Base-by-base conservation (phyloP, 2,888 invertebrate genomes). In the Spisula solida region DNA sequence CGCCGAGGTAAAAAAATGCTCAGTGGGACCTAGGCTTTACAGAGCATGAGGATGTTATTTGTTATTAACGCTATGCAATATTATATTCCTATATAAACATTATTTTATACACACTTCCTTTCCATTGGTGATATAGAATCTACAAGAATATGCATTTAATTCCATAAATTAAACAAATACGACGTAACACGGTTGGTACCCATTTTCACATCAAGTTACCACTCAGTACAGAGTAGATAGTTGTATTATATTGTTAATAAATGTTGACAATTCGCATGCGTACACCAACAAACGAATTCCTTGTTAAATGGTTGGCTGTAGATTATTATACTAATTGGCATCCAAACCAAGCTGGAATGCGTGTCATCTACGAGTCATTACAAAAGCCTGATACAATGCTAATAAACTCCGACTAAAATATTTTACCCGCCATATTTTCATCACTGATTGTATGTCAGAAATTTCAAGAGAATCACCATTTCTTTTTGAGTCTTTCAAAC, bases 381-480 rank as follows among this genome's bases (percentile, higher is more conserved):
- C 25, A 31, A 34, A 75, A 75, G 14, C 18, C 8, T 18, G 31
- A 14, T 75, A 75, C 34, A 34, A 75, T 75, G 25, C 60, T 10
- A 66, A 25, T 66, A 66, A 25, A 66, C 25, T 25, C 25, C 10
- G 60, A 25, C 60, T 8, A 66, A 66, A 4, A 66, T 66, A 66
- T 66, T 66, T 66, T 66, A 66, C 60, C n/a, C 60, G 6, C 60
- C 60, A 66, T 66, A n/a, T 66, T 25, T 66, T 66, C 60, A 66
- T 66, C 60, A 25, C 25, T 25, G 60, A 25, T 25, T 66, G n/a
- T 66, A 66, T 66, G 60, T 66, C 60, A 66, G 60, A n/a, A 5
- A 66, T 66, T 66, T 66, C 25, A 25, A 66, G 25, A 66, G 25
- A n/a, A 66, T 66, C 60, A 25, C 60, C n/a, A 25, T 25, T 66